These are phyloP conservation scores for Antheraea yamamai DNA, from an alignment of 2,888 invertebrate species.

Conservation along the genomic window DNA sequence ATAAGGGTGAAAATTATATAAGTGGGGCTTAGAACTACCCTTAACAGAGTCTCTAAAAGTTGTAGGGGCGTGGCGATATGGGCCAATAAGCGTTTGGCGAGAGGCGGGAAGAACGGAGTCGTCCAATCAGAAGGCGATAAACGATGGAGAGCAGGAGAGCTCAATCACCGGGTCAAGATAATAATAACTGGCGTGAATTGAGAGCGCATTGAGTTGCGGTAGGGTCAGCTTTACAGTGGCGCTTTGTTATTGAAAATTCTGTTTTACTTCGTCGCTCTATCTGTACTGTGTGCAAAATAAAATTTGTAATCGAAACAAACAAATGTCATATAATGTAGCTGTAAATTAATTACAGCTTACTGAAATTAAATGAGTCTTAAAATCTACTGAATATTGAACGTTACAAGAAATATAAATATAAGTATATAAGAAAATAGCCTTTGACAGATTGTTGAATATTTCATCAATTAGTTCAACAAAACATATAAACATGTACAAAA, in stretches of 20 bases:
- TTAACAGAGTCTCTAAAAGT: constrained; percentile 69
- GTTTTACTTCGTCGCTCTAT: constrained; percentile 45
- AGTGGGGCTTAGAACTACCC: constrained; percentile 77
- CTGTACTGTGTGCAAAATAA: constrained; percentile 49
- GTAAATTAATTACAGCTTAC: background rate
- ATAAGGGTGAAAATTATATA: constrained; percentile 81
- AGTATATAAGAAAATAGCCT: background rate
- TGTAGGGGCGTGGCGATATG: constrained; percentile 62
- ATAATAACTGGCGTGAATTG: constrained; percentile 81
- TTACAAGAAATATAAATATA: background rate
- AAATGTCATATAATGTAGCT: background rate
- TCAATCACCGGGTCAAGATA: constrained; percentile 81
- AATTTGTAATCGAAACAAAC: background rate
- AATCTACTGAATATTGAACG: background rate
- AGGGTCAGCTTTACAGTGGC: constrained; percentile 76
- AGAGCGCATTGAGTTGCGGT: constrained; percentile 79
- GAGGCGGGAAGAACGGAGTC: constrained; percentile 63
- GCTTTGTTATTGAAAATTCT: constrained; percentile 64
- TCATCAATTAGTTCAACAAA: background rate
- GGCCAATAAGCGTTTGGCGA: constrained; percentile 63
- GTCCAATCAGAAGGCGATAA: constrained; percentile 61
- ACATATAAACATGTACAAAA: constrained; percentile 39
- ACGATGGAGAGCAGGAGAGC: constrained; percentile 75
- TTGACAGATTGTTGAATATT: background rate
- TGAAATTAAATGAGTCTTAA: background rate